Evolutionary conservation across 2,113 vertebrate species (phyloP), one percentile per base, ranked within the genome.

Genomic region (Hemibagrus wyckioides): DNA sequence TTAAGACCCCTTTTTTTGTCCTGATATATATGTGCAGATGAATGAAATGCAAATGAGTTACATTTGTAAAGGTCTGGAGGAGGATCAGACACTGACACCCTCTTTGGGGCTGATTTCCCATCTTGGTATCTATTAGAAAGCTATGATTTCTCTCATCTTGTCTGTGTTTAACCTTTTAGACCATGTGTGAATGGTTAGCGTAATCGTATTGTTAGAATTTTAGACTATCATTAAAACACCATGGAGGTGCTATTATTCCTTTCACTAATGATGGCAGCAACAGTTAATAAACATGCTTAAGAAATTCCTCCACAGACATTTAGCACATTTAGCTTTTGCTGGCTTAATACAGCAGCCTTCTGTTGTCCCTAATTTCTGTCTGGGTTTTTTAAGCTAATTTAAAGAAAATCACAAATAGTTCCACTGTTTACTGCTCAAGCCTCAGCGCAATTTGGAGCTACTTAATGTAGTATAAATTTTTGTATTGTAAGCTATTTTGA

Each of bases 361-460:
- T 85, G 65, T 63, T 33, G 83, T 84, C 39, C 63, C 28, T 61
- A 19, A 54, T 73, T 86, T 28, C 11, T 50, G 6, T 59, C 15
- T 86, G 28, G 48, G n/a, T 56, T 56, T 48, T 87, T 71, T 56
- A 13, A 25, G n/a, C 82, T 77, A 75, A 87, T 82, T 77, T 85
- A 77, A 61, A 82, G 59, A 28, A 82, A 85, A 76, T 25, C 15
- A 85, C 69, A 87, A 87, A 87, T 30, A 82, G 36, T 67, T 63
- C 73, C 71, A 79, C 25, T 83, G 86, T 76, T 87, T 82, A 67
- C 17, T 39, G 48, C 86, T 87, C 44, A 83, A 56, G 86, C 30
- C 77, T 82, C 44, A 41, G 77, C 21, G 44, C 65, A 84, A 87
- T 87, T 85, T 85, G 9, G 59, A 85, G 36, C 71, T 52, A 59